Conservation (phyloP, 1,140 invertebrate species). For the Helicoverpa zea region DNA sequence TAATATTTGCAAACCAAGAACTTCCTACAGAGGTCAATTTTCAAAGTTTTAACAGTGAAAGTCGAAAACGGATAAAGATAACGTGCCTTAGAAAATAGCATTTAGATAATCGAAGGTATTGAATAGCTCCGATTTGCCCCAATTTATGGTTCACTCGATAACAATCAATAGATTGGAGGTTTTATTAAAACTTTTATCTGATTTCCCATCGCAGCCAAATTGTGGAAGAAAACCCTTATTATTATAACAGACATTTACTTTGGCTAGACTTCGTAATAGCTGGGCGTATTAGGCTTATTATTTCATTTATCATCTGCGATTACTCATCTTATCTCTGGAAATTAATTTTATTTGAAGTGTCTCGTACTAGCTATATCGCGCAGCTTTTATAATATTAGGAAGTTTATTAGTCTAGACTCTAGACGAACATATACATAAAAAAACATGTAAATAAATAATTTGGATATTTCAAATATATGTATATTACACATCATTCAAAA, state of each 20-base stretch:
- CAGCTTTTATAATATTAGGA: no score
- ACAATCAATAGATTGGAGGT: slow-evolving; percentile 11
- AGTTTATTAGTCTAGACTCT: no score
- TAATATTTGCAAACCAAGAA: no score
- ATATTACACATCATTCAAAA: no score
- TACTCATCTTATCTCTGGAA: no score
- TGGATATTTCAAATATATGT: no score
- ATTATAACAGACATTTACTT: slow-evolving; percentile 6
- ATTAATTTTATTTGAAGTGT: no score
- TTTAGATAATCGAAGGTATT: slow-evolving; percentile 22
- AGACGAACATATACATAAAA: no score
- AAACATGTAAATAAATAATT: no score
- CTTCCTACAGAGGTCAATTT: no score
- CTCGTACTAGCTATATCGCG: no score
- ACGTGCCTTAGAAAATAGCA: slow-evolving; percentile 2
- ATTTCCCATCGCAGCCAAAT: neutral
- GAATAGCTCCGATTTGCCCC: neutral
- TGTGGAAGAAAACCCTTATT: slow-evolving; percentile 1
- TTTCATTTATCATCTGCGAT: no score
- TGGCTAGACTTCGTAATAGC: neutral
- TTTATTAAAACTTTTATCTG: slow-evolving; percentile 31
- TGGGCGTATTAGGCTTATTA: neutral
- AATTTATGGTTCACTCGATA: neutral
- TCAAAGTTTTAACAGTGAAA: neutral
- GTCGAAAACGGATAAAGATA: neutral